Conservation (phyloP, 2,113 vertebrate species). For the Lepidothrix coronata region DNA sequence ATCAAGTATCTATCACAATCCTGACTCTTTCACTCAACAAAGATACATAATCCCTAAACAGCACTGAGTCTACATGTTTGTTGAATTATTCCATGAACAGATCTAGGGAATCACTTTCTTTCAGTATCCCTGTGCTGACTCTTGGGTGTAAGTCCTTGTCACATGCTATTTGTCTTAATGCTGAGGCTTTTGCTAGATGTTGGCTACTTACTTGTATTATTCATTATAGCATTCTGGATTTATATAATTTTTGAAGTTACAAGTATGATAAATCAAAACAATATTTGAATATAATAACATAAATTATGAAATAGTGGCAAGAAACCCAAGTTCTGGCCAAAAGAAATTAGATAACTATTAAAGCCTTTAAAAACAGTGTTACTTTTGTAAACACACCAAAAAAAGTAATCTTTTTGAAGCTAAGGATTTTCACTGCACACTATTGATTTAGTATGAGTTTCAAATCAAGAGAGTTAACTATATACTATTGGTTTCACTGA, state of each 20-base stretch:
- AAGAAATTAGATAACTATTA: neutral
- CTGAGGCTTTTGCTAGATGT: neutral
- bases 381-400: neutral
- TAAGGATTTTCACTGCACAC: neutral
- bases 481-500: neutral
- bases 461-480: neutral
- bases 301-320: neutral
- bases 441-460: neutral
- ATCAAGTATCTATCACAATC: neutral
- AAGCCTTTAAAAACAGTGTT: neutral
- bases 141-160: neutral
- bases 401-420: neutral
- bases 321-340: neutral
- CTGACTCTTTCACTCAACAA: neutral
- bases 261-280: neutral
- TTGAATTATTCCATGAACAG: neutral
- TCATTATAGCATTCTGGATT: neutral
- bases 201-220: neutral
- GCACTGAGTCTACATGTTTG: neutral
- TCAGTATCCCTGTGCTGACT: neutral
- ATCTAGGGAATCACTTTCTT: neutral
- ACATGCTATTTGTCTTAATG: neutral
- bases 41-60: neutral
- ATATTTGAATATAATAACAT: neutral
- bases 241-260: neutral